A percentile compares a stretch with the other conserved stretches of the same genome.
Conservation (phyloP, 2,113 vertebrate species). For the Bungarus multicinctus region DNA sequence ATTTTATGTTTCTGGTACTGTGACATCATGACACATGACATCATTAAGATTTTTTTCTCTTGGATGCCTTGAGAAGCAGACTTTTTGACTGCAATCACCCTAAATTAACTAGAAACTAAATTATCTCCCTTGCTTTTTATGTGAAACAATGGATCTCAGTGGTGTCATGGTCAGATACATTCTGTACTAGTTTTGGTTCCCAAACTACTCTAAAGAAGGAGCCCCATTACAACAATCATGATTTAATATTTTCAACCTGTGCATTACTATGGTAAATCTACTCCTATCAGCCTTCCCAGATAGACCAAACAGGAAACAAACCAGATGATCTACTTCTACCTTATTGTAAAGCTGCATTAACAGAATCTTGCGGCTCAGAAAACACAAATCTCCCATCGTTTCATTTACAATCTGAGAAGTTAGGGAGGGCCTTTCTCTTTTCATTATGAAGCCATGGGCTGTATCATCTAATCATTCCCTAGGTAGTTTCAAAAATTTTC, state of each 20-base stretch:
- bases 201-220: neutral
- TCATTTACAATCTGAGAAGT: too few relatives aligned
- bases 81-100: neutral
- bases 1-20: neutral
- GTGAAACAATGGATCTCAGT: neutral
- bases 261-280: neutral
- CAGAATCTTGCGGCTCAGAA: too few relatives aligned
- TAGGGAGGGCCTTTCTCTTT: too few relatives aligned
- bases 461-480: too few relatives aligned
- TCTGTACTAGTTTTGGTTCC: neutral
- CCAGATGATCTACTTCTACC: too few relatives aligned
- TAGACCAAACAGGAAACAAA: too few relatives aligned
- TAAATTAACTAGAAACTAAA: neutral
- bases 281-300: neutral
- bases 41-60: neutral
- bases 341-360: too few relatives aligned
- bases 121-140: neutral
- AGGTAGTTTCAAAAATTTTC: too few relatives aligned
- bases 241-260: neutral
- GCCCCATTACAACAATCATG: neutral
- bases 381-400: too few relatives aligned
- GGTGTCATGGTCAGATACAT: neutral
- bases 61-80: neutral
- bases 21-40: neutral
- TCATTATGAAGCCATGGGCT: too few relatives aligned